Conservation (phyloP, 1,140 invertebrate genomes). For the Saxidomus purpurata region DNA sequence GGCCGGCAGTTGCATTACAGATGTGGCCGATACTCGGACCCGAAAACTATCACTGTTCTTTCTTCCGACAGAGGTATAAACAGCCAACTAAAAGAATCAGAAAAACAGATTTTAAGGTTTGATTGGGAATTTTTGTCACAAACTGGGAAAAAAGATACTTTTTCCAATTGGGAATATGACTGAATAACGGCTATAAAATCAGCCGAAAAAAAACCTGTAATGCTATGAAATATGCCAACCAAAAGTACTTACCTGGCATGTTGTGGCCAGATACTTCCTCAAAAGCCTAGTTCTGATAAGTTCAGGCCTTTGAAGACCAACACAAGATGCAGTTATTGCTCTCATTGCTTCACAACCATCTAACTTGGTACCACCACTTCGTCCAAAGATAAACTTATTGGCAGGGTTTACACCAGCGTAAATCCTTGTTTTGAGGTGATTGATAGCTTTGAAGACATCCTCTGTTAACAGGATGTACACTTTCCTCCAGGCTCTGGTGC, state of each 20-base stretch:
- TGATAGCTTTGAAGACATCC: neutral
- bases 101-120: no score
- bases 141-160: no score
- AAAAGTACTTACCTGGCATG: neutral
- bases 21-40: no score
- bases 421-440: neutral
- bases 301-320: neutral
- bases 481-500: neutral
- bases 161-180: no score
- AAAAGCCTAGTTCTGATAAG: neutral
- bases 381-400: constrained; percentile 17
- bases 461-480: neutral
- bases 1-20: no score
- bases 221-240: no score
- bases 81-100: no score
- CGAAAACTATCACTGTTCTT: no score
- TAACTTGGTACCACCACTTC: neutral
- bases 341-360: constrained; percentile 33
- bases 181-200: no score
- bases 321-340: neutral
- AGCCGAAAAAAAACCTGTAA: no score
- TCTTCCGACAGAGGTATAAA: no score
- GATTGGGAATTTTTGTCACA: no score
- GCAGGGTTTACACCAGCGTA: constrained; percentile 1
- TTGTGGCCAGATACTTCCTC: constrained; percentile 20